Conservation (phyloP, 2,888 invertebrate genomes). For the Julus scandinavius region DNA sequence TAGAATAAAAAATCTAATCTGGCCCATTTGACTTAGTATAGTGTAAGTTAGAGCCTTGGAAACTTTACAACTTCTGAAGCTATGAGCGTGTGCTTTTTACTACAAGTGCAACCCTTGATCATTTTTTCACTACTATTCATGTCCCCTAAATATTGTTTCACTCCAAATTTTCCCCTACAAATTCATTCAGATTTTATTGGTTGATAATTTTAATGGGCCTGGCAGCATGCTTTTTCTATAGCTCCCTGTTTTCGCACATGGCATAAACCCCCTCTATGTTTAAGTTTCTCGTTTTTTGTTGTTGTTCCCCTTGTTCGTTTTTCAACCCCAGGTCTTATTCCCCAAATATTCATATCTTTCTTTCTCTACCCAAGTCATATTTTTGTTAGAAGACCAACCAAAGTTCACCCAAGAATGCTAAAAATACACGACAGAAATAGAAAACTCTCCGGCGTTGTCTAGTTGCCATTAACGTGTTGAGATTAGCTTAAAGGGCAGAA, state of each 20-base stretch:
- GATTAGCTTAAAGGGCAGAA: background rate
- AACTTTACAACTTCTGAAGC: no score
- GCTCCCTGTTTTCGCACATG: background rate
- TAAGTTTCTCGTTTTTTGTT: background rate
- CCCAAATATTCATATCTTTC: conserved; percentile 1
- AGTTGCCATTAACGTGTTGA: conserved; percentile 8
- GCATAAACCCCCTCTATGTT: background rate
- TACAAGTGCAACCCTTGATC: no score
- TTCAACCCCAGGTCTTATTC: background rate
- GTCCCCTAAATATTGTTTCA: background rate
- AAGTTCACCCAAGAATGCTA: background rate
- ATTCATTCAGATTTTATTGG: background rate
- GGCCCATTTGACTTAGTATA: no score
- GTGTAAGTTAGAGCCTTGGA: no score
- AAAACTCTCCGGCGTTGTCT: background rate
- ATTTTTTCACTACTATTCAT: background rate
- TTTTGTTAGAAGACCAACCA: conserved; percentile 13
- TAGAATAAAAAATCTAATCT: no score
- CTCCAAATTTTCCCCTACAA: background rate
- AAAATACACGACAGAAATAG: conserved; percentile 23
- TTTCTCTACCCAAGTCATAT: background rate
- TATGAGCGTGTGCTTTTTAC: no score
- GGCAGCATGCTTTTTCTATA: background rate
- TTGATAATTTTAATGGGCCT: background rate
- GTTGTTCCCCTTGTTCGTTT: background rate